phyloP scores from a whole-genome alignment of 2,888 invertebrate genomes.

The Urechis unicinctus region DNA sequence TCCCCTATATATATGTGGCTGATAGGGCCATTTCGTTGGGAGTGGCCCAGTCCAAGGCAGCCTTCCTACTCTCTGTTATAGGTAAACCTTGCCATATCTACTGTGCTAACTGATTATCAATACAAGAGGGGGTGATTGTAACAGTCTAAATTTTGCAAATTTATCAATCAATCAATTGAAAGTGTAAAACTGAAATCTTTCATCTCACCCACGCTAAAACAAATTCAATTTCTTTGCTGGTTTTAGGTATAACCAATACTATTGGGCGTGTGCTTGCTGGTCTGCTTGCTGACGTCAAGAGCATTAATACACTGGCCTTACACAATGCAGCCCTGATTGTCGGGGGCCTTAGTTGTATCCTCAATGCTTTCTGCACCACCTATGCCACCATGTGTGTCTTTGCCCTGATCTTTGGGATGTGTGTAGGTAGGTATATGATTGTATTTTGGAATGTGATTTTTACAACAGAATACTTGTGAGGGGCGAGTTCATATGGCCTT shows the following conservation, averaged over 20 bases:
- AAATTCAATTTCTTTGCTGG: neutral
- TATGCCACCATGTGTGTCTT: conserved; percentile 73
- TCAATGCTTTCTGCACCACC: conserved; percentile 75
- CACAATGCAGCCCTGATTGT: conserved; percentile 84
- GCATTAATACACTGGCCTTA: conserved; percentile 74
- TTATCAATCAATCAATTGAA: neutral
- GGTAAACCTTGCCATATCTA: too few relatives aligned
- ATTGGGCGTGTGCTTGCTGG: conserved; percentile 84
- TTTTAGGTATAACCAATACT: conserved; percentile 75
- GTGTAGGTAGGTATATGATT: conserved; percentile 33
- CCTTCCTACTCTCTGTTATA: conserved; percentile 50
- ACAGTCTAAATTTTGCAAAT: neutral
- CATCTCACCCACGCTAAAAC: too few relatives aligned
- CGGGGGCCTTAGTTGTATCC: conserved; percentile 76
- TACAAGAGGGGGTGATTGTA: too few relatives aligned
- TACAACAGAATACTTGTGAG: too few relatives aligned
- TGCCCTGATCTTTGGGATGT: conserved; percentile 80
- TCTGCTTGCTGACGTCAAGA: conserved; percentile 67
- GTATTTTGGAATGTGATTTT: too few relatives aligned
- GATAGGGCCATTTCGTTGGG: conserved; percentile 26
- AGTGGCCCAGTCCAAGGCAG: conserved; percentile 51
- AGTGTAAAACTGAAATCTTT: too few relatives aligned
- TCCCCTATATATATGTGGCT: conserved; percentile 43
- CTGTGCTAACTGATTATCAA: too few relatives aligned
- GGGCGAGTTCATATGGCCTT: too few relatives aligned